phyloP scores from a whole-genome alignment of 2,113 vertebrate species.

The Garra rufa region DNA sequence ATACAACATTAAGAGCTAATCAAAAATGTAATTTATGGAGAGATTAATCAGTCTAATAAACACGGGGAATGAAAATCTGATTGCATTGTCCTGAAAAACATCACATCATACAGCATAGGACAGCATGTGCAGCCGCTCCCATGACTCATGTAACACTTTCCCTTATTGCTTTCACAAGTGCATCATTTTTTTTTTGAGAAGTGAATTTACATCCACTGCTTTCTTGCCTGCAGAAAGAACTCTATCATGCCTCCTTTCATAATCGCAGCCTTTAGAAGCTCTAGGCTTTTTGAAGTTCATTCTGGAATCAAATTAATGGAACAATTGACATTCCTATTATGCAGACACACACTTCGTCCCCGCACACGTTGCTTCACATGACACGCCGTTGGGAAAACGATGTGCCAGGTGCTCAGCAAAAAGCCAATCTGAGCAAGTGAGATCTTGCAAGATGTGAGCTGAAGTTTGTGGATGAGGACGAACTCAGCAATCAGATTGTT shows the following conservation, averaged over 20 bases:
- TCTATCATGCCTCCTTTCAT: conserved; percentile 39
- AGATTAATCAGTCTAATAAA: conserved; percentile 14
- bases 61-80: conserved; percentile 3
- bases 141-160: conserved; percentile 42
- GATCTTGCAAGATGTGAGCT: background rate
- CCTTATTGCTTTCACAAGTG: conserved; percentile 15
- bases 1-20: background rate
- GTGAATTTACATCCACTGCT: conserved; percentile 1
- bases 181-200: conserved; percentile 3
- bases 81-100: conserved; percentile 19
- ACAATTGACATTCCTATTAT: conserved; percentile 39
- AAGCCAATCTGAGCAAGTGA: conserved; percentile 19
- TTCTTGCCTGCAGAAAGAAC: conserved; percentile 41
- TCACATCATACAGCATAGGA: background rate
- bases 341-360: conserved; percentile 27
- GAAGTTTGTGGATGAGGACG: background rate
- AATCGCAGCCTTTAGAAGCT: conserved; percentile 39
- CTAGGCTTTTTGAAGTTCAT: conserved; percentile 51
- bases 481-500: background rate
- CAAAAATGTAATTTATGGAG: background rate
- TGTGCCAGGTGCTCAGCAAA: background rate
- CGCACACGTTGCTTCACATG: background rate
- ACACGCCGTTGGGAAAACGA: conserved; percentile 24
- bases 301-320: conserved; percentile 51
- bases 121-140: background rate